A percentile compares a stretch with the other conserved stretches of the same genome.
These are phyloP conservation scores for Platyscapa corneri DNA, from an alignment of 1,140 invertebrate genomes.

Conservation along the genomic window DNA sequence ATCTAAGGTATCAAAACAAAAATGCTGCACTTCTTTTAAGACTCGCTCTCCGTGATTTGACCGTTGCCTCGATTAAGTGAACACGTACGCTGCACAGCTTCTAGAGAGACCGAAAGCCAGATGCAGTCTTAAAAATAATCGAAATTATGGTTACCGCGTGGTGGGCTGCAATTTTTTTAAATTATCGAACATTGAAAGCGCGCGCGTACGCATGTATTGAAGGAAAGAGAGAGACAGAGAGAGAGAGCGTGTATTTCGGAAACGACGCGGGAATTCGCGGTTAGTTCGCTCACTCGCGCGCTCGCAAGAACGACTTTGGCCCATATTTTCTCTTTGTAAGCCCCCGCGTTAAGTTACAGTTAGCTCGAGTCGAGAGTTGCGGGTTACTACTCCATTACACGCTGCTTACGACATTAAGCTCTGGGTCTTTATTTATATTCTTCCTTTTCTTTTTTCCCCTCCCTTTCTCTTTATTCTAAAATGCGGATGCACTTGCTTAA, in stretches of 20 bases:
- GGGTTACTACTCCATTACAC: slow-evolving; percentile 28
- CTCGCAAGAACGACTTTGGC: slow-evolving; percentile 34
- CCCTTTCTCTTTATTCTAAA: neutral
- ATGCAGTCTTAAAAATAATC: neutral
- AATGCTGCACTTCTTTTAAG: neutral
- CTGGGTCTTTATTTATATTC: neutral
- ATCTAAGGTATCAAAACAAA: neutral
- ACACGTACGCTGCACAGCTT: no score
- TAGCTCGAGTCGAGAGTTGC: slow-evolving; percentile 12
- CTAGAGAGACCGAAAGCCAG: neutral
- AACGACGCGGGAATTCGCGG: slow-evolving; percentile 8
- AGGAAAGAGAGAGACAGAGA: no score
- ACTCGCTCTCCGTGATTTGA: neutral
- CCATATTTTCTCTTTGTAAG: slow-evolving; percentile 34
- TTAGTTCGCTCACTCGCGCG: neutral
- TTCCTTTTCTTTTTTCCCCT: neutral
- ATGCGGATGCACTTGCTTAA: neutral
- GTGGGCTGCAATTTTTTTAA: neutral
- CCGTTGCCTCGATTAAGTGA: neutral
- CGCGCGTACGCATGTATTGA: neutral
- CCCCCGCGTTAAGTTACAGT: slow-evolving; percentile 36
- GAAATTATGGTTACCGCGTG: neutral
- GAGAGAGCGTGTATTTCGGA: slow-evolving; percentile 15
- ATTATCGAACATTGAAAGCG: neutral
- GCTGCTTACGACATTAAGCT: slow-evolving; percentile 23